Percentiles rank a stretch among this genome's conserved stretches.
phyloP scores from a whole-genome alignment of 2,113 vertebrate species.

The Hippocampus comes region DNA sequence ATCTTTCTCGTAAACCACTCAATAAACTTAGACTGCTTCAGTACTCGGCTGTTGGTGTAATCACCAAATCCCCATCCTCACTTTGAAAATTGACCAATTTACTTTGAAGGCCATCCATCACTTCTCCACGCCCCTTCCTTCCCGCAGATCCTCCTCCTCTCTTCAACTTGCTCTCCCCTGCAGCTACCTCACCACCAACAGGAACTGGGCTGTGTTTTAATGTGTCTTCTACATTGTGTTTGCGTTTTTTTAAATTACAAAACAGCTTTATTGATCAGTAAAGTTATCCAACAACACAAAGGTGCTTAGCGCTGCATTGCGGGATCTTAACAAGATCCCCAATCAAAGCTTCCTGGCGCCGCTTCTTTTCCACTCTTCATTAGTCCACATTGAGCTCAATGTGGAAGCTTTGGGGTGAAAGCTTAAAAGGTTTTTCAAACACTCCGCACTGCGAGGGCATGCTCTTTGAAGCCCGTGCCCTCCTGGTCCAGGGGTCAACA shows the following conservation, averaged over 20 bases:
- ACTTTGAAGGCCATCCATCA: background rate
- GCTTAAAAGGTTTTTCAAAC: slow-evolving; percentile 25
- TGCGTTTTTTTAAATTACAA: background rate
- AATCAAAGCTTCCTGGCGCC: background rate
- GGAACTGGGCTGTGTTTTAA: slow-evolving; percentile 16
- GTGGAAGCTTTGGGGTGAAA: slow-evolving; percentile 8
- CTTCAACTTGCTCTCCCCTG: slow-evolving; percentile 12
- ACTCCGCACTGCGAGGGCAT: slow-evolving; percentile 17
- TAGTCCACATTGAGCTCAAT: slow-evolving; percentile 25
- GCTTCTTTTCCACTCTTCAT: slow-evolving; percentile 21
- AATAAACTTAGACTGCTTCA: background rate
- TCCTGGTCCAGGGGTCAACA: slow-evolving; percentile 35
- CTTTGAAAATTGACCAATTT: background rate
- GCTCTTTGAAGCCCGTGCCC: slow-evolving; percentile 56
- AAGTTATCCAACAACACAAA: background rate
- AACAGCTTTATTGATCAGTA: background rate
- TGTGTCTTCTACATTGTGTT: slow-evolving; percentile 3
- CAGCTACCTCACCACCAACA: background rate
- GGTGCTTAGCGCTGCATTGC: background rate
- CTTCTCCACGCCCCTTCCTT: background rate
- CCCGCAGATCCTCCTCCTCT: slow-evolving; percentile 32
- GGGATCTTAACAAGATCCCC: background rate
- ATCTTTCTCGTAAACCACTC: background rate
- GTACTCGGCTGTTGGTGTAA: background rate
- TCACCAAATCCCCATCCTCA: background rate